A percentile compares a stretch with the other conserved stretches of the same genome.
Evolutionary conservation across 1,140 invertebrate species (phyloP).

Genomic region (Pararge aegeria): DNA sequence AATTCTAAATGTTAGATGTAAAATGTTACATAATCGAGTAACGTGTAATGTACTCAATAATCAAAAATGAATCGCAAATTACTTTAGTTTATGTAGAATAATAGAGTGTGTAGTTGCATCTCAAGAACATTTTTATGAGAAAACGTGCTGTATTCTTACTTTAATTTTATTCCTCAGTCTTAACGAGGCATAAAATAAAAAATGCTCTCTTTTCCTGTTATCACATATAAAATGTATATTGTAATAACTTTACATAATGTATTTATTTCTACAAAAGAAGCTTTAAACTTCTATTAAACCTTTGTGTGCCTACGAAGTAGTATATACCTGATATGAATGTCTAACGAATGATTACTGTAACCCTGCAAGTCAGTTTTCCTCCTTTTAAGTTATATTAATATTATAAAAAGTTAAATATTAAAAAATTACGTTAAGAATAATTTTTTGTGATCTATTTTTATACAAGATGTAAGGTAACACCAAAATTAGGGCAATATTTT

Average conservation of each 20-base stretch:
- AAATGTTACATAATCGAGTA: conserved; percentile 34
- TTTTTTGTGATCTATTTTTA: not conserved
- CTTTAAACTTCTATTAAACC: conserved; percentile 42
- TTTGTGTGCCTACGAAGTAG: conserved; percentile 38
- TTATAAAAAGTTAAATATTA: too few species aligned
- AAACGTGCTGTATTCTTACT: conserved; percentile 3
- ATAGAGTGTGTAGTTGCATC: conserved; percentile 33
- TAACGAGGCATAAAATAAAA: conserved; percentile 12
- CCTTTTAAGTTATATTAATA: too few species aligned
- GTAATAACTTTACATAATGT: conserved; percentile 11
- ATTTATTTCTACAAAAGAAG: conserved; percentile 36
- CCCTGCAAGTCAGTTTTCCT: not conserved
- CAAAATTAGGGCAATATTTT: not conserved
- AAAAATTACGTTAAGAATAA: not conserved
- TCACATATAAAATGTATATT: conserved; percentile 17
- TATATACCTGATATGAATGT: conserved; percentile 14
- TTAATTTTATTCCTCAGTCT: not conserved
- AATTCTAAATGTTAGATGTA: conserved; percentile 46
- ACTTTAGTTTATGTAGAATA: conserved; percentile 26
- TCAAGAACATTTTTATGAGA: conserved; percentile 27
- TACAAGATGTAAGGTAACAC: not conserved
- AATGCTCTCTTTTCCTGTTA: conserved; percentile 23
- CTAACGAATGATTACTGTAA: not conserved
- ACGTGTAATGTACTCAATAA: conserved; percentile 28
- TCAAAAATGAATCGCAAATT: conserved; percentile 19